Conservation (phyloP, 2,113 vertebrate genomes). For the Falcunculus frontatus region DNA sequence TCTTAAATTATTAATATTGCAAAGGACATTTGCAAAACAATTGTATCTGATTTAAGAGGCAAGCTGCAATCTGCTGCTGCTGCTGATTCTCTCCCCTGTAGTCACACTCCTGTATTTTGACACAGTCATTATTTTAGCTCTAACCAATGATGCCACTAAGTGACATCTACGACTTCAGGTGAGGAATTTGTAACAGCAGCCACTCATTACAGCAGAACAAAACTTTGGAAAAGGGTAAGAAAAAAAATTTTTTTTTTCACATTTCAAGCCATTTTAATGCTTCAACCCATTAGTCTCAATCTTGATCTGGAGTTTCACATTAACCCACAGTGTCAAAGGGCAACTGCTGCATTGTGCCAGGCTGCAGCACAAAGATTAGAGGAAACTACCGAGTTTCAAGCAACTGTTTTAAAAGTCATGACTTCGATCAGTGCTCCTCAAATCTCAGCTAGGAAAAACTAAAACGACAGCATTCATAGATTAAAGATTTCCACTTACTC, state of each 20-base stretch:
- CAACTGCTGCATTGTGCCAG: neutral
- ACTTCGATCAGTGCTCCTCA: neutral
- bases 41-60: conserved; percentile 9
- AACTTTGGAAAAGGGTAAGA: neutral
- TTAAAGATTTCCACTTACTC: neutral
- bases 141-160: neutral
- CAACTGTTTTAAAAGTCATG: neutral
- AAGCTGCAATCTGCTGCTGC: neutral
- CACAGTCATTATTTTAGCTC: neutral
- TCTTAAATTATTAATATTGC: conserved; percentile 6
- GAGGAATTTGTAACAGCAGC: neutral
- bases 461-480: neutral
- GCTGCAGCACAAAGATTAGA: neutral
- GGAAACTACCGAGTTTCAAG: neutral
- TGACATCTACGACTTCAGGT: neutral
- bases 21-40: neutral
- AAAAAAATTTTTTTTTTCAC: neutral
- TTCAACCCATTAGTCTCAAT: neutral
- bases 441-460: neutral
- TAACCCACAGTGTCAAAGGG: neutral
- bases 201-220: neutral
- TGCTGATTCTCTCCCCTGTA: neutral
- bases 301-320: neutral
- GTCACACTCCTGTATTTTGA: neutral
- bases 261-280: neutral